Evolutionary conservation across 2,888 invertebrate species (phyloP).

Genomic region (Eristalis tenax): DNA sequence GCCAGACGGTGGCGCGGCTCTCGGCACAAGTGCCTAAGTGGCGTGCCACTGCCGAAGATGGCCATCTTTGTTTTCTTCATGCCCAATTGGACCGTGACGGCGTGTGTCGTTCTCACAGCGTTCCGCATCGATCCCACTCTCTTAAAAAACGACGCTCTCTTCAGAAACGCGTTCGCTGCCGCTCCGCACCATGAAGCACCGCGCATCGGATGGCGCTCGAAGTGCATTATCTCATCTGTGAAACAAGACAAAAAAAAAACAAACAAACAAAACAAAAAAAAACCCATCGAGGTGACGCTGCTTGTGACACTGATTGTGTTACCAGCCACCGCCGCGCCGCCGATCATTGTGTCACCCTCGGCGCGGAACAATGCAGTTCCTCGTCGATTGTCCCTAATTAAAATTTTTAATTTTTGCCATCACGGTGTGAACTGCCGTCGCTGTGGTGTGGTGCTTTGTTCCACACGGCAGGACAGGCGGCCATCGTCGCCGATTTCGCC

Average conservation of each 20-base stretch:
- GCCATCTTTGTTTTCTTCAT: slow-evolving; percentile 56
- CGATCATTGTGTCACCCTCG: not conserved
- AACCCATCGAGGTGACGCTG: not conserved
- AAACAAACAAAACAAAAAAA: not conserved
- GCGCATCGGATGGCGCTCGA: not conserved
- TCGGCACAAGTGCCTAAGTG: not conserved
- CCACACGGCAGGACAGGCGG: not conserved
- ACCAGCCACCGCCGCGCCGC: not conserved
- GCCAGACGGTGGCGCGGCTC: no score
- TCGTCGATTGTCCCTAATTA: not conserved
- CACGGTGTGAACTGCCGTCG: not conserved
- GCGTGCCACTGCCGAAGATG: slow-evolving; percentile 29
- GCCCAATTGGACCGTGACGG: slow-evolving; percentile 37
- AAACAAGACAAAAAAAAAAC: not conserved
- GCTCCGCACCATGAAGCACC: not conserved
- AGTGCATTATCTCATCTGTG: no score
- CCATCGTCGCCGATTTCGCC: not conserved
- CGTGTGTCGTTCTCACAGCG: slow-evolving; percentile 3
- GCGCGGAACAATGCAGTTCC: not conserved
- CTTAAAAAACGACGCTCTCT: slow-evolving; percentile 10
- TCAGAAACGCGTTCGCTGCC: not conserved
- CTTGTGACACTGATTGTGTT: not conserved
- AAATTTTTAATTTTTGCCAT: slow-evolving; percentile 1
- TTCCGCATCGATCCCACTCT: slow-evolving; percentile 4
- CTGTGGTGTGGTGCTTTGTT: not conserved